Evolutionary conservation across 2,113 vertebrate genomes (phyloP).

Genomic region (Lota lota): DNA sequence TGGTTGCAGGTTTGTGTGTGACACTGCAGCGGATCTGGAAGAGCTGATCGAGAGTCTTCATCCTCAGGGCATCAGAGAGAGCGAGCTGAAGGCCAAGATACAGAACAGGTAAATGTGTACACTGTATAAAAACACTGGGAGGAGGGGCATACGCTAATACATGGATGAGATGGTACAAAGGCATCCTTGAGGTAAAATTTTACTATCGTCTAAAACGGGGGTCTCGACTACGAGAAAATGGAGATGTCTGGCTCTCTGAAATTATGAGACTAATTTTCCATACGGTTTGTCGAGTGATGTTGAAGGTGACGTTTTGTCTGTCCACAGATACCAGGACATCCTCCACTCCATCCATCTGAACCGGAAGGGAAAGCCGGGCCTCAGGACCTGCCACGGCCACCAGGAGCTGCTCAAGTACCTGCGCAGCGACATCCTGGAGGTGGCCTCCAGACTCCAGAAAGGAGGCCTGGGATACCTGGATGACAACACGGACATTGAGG

Average conservation of each 20-base stretch:
- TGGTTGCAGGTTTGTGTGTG: constrained; percentile 87
- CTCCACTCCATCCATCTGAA: constrained; percentile 88
- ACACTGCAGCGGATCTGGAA: constrained; percentile 84
- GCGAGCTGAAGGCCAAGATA: constrained; percentile 84
- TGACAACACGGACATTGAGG: constrained; percentile 83
- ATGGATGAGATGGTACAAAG: too few relatives aligned
- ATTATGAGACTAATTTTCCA: too few relatives aligned
- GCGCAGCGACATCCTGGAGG: constrained; percentile 91
- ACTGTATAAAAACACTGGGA: too few relatives aligned
- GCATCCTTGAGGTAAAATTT: too few relatives aligned
- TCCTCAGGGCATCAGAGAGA: constrained; percentile 90
- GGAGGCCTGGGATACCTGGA: constrained; percentile 93
- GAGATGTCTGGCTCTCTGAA: too few relatives aligned
- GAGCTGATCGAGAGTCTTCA: constrained; percentile 88
- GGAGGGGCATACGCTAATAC: too few relatives aligned
- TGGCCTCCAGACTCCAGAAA: constrained; percentile 90
- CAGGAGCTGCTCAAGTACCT: constrained; percentile 88
- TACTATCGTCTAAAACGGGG: too few relatives aligned
- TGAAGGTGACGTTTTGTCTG: not conserved
- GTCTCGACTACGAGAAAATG: too few relatives aligned
- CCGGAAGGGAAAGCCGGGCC: constrained; percentile 81
- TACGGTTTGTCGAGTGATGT: not conserved
- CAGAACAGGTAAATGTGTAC: constrained; percentile 76
- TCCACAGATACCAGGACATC: constrained; percentile 87
- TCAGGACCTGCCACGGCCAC: constrained; percentile 86